Evolutionary conservation across 2,888 invertebrate genomes (phyloP), one percentile per base, ranked within the genome.

Genomic region (Hypomecis punctinalis): DNA sequence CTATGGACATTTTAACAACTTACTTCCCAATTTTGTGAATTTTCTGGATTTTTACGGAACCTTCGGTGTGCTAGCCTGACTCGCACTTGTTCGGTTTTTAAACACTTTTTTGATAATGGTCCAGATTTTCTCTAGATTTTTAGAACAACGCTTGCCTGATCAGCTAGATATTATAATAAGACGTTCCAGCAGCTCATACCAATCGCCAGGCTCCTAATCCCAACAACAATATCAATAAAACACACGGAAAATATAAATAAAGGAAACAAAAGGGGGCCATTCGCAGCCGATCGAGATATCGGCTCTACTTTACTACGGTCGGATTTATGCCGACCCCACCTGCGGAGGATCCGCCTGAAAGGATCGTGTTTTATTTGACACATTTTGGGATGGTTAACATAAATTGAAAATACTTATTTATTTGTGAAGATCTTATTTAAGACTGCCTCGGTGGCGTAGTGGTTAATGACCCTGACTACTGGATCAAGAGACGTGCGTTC

Each of bases 271-370:
- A 82, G 55, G 51, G 46, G 56, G 80, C 83, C 81, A 86, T 85
- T 85, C 82, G 86, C 85, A 88, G 86, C 84, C 86, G 88, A 89
- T 89, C 88, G 77, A 82, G 86, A 83, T 85, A 82, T 78, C 84
- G 76, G 78, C 79, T 74, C 83, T 85, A 86, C 76, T 85, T 86
- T 83, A 86, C 81, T 80, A 81, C 78, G 83, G 84, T 84, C 72
- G 79, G 84, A 90, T 89, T 89, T 89, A 89, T 88, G 71, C 71
- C 80, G 81, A 82, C 80, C 83, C 85, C 84, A 85, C 84, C 81
- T 79, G 77, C 72, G 75, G 7, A 11, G 36, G 76, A 71, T 73
- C 45, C 51, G 23, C 10, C 51, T 70, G 76, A 81, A 80, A 72
- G 40, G 62, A 5, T 9, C 40, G 35, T 56, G 67, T 64, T 66